Evolutionary conservation across 2,888 invertebrate species (phyloP).

Genomic region (Ferdinandea cuprea): DNA sequence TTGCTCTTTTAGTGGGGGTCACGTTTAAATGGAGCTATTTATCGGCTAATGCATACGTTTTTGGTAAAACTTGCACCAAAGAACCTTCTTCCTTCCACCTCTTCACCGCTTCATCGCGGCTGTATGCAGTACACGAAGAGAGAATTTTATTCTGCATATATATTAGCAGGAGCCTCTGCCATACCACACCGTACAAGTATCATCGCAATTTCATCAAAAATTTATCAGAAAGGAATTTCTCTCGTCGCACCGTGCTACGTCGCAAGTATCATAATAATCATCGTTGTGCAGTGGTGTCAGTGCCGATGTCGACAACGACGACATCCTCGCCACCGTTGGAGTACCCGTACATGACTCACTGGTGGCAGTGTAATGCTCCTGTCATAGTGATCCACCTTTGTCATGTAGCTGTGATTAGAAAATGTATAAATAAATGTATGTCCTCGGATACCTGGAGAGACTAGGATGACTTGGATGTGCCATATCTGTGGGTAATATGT

Average conservation of each 20-base stretch:
- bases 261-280: not conserved
- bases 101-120: too few species aligned
- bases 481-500: not conserved
- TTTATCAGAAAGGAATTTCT: conserved; percentile 55
- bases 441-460: conserved; percentile 13
- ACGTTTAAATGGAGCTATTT: conserved; percentile 52
- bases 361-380: conserved; percentile 51
- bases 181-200: conserved; percentile 11
- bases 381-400: conserved; percentile 70
- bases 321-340: conserved; percentile 43
- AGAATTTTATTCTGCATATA: conserved; percentile 26
- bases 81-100: not conserved
- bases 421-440: conserved; percentile 55
- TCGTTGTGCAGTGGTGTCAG: conserved; percentile 29
- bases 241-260: conserved; percentile 4
- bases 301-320: conserved; percentile 13
- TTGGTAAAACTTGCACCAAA: conserved; percentile 22
- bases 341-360: conserved; percentile 29
- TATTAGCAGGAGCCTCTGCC: conserved; percentile 9
- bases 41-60: conserved; percentile 45
- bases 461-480: conserved; percentile 20
- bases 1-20: not conserved
- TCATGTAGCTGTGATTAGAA: conserved; percentile 71
- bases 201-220: conserved; percentile 67
- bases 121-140: not conserved